Base-by-base conservation (phyloP, 2,797 vertebrate genomes). In the Cetoscarus ocellatus region DNA sequence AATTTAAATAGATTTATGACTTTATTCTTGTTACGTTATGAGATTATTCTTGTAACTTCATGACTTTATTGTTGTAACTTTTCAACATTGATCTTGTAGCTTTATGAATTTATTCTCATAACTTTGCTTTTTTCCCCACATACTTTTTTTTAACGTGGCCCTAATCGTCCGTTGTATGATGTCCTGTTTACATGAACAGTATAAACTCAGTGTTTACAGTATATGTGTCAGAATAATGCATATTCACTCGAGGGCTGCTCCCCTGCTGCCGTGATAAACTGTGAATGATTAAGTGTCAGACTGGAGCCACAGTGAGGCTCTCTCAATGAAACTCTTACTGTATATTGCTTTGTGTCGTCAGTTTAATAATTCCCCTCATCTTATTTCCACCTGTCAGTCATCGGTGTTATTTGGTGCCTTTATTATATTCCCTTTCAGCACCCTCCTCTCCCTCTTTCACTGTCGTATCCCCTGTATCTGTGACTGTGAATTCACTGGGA, bases 341-440 rank as follows among this genome's bases (percentile, higher is more conserved):
- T 14, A 19, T 27, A 43, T 58, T 44, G 18, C 40, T 44, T 13
- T 10, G 18, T 6, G 12, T 6, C 17, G 40, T 39, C 35, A 13
- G 13, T 15, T 15, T 4, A 52, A 11, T 52, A 14, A 9, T 7
- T 35, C 51, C 27, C 27, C 35, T 34, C 51, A 15, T 52, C 51
- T 52, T 52, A 55, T 17, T 57, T 57, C 12, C 17, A 43, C 39
- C 55, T 43, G 55, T 14, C 55, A 42, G 11, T 57, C 40, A 44
- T 19, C 6, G 18, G 19, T 10, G 13, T 34, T 3, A 43, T 10
- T 15, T 0, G 11, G 10, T 52, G 34, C 35, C 27, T 34, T 52
- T 34, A 34, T 44, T 57, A 57, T 57, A 7, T 42, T 19, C 39
- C 8, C 13, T 17, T 14, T 10, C 7, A 34, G 7, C 8, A 13